These are phyloP conservation scores for Characodon lateralis DNA, from an alignment of 2,797 vertebrate genomes.

Conservation along the genomic window DNA sequence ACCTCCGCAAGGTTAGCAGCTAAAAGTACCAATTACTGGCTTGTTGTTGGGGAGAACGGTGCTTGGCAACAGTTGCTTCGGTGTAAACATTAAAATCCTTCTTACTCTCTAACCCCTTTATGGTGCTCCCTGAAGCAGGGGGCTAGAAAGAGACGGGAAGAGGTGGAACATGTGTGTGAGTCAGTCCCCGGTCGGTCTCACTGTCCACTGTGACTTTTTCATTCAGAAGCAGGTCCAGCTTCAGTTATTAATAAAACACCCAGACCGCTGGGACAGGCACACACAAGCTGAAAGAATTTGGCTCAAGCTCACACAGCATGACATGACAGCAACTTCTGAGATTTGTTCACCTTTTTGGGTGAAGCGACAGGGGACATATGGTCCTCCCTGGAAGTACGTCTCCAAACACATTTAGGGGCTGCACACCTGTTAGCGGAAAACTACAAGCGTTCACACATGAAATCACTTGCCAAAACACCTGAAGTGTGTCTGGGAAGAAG, in stretches of 20 bases:
- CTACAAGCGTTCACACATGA: slow-evolving; percentile 33
- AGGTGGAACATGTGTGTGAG: slow-evolving; percentile 9
- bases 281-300: slow-evolving; percentile 26
- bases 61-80: slow-evolving; percentile 78
- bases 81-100: slow-evolving; percentile 72
- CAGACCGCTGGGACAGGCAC: slow-evolving; percentile 34
- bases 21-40: slow-evolving; percentile 82
- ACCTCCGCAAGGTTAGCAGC: slow-evolving; percentile 78
- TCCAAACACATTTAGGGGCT: slow-evolving; percentile 59
- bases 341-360: slow-evolving; percentile 59
- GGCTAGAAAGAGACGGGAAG: slow-evolving; percentile 27
- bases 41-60: slow-evolving; percentile 75
- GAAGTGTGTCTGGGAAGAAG: slow-evolving; percentile 29
- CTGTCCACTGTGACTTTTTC: slow-evolving; percentile 50
- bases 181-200: slow-evolving; percentile 26
- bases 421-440: slow-evolving; percentile 65
- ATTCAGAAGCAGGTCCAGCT: slow-evolving; percentile 73
- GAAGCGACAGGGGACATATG: slow-evolving; percentile 61
- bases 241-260: slow-evolving; percentile 68
- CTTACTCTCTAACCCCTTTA: slow-evolving; percentile 42
- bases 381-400: slow-evolving; percentile 53
- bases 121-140: slow-evolving; percentile 46
- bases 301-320: slow-evolving; percentile 20
- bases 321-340: slow-evolving; percentile 38
- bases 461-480: slow-evolving; percentile 64